Percentiles rank a stretch among this genome's conserved stretches.
These are phyloP conservation scores for Boulengeromyrus knoepffleri DNA, from an alignment of 2,113 vertebrate species.

Conservation along the genomic window DNA sequence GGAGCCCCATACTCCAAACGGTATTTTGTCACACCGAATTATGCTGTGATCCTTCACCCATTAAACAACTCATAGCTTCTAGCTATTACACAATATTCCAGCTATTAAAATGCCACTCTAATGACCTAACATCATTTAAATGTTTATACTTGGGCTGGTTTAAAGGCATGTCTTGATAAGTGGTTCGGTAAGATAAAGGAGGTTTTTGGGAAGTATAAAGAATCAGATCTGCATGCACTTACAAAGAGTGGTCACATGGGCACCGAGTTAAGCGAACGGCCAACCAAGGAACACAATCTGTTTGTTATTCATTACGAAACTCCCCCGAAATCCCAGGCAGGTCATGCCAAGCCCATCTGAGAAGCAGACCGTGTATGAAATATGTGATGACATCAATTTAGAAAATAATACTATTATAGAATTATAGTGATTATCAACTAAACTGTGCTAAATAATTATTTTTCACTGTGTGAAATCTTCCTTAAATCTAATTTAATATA, in stretches of 20 bases:
- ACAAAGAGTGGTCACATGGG: not conserved
- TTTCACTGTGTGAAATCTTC: not conserved
- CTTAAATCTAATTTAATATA: not conserved
- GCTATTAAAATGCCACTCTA: not conserved
- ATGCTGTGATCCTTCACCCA: not conserved
- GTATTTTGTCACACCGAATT: not conserved
- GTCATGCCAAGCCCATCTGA: not conserved
- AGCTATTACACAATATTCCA: not conserved
- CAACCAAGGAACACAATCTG: not conserved
- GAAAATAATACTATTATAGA: not conserved
- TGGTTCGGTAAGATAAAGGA: not conserved
- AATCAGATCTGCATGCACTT: not conserved
- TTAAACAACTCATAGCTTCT: constrained; percentile 6
- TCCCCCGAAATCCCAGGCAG: not conserved
- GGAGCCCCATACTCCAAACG: not conserved
- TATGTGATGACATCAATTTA: not conserved
- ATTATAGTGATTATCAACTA: not conserved
- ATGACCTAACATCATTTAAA: not conserved
- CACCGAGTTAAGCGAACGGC: not conserved
- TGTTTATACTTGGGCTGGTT: not conserved
- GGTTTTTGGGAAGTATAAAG: not conserved
- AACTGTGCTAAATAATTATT: not conserved
- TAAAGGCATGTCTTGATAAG: not conserved
- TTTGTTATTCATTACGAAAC: constrained; percentile 5
- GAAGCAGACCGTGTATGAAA: not conserved